Percentiles rank a stretch among this genome's conserved stretches.
These are phyloP conservation scores for Drosophila anceps DNA, from an alignment of 2,888 invertebrate species.

Conservation along the genomic window DNA sequence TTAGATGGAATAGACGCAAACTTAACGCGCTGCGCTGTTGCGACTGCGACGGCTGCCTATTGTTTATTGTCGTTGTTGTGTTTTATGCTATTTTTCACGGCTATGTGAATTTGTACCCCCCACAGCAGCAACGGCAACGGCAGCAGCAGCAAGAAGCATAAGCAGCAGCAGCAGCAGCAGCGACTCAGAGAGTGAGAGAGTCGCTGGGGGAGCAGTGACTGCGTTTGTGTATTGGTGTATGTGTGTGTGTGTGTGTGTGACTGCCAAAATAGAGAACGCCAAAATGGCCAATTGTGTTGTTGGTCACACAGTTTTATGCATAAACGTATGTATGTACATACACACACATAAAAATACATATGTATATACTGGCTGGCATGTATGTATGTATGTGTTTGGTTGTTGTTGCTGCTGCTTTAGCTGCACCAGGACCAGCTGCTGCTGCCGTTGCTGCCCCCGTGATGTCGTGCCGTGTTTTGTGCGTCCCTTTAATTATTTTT, in stretches of 20 bases:
- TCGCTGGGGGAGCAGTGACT: conserved; percentile 64
- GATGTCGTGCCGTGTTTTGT: conserved; percentile 17
- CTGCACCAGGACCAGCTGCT: conserved; percentile 58
- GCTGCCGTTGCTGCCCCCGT: conserved; percentile 34
- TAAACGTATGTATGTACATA: conserved; percentile 24
- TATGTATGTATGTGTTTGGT: conserved; percentile 30
- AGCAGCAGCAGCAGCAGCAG: conserved; percentile 29
- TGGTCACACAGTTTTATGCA: conserved; percentile 65
- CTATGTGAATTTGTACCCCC: conserved; percentile 75
- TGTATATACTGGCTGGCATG: conserved; percentile 13
- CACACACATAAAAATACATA: conserved; percentile 20
- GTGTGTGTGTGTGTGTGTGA: conserved; percentile 34
- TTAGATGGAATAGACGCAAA: conserved; percentile 23
- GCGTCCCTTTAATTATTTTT: conserved; percentile 78
- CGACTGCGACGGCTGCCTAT: conserved; percentile 56
- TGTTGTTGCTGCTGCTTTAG: conserved; percentile 54
- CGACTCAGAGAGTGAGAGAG: conserved; percentile 43
- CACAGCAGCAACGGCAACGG: no score
- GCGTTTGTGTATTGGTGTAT: conserved; percentile 26
- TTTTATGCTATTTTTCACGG: conserved; percentile 65
- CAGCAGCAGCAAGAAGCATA: conserved; percentile 35
- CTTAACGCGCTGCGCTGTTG: conserved; percentile 48
- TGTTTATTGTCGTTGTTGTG: conserved; percentile 77
- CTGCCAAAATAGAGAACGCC: conserved; percentile 70
- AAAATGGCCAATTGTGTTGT: conserved; percentile 68